phyloP scores from a whole-genome alignment of 2,113 vertebrate species.

The Gasterosteus nipponicus region DNA sequence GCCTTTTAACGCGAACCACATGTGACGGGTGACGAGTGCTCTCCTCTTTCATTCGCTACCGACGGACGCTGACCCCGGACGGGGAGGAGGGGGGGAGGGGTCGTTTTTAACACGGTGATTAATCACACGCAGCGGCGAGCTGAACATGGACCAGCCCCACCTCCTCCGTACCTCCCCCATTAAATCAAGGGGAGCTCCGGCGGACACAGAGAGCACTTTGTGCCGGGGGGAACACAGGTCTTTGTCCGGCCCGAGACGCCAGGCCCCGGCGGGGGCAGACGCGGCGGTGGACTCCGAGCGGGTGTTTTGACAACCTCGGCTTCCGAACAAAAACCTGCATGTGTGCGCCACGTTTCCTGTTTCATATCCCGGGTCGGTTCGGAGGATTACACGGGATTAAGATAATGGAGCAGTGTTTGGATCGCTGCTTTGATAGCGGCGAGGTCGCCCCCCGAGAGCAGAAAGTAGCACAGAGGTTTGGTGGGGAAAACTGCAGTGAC shows the following conservation, averaged over 20 bases:
- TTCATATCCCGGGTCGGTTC: constrained; percentile 50
- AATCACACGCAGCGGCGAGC: constrained; percentile 71
- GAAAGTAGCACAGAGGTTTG: too few relatives aligned
- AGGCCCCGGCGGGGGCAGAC: constrained; percentile 61
- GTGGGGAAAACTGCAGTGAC: too few relatives aligned
- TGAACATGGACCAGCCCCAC: constrained; percentile 58
- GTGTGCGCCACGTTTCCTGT: constrained; percentile 57
- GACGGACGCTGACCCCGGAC: constrained; percentile 59
- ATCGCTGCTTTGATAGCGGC: neutral
- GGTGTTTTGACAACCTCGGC: constrained; percentile 84
- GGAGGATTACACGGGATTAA: constrained; percentile 37
- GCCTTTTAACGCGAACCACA: constrained; percentile 64
- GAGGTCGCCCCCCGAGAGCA: neutral
- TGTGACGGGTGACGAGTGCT: constrained; percentile 58
- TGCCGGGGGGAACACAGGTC: constrained; percentile 74
- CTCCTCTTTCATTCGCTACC: constrained; percentile 63
- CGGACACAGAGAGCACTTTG: constrained; percentile 79
- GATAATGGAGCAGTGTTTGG: neutral
- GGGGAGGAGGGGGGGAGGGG: too few relatives aligned
- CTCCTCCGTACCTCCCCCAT: constrained; percentile 55
- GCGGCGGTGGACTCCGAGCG: constrained; percentile 78
- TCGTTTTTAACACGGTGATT: constrained; percentile 56
- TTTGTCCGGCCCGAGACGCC: constrained; percentile 73
- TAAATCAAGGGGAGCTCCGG: constrained; percentile 35
- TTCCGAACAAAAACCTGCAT: constrained; percentile 72